Evolutionary conservation across 2,113 vertebrate species (phyloP).

Genomic region (Eidolon helvum): DNA sequence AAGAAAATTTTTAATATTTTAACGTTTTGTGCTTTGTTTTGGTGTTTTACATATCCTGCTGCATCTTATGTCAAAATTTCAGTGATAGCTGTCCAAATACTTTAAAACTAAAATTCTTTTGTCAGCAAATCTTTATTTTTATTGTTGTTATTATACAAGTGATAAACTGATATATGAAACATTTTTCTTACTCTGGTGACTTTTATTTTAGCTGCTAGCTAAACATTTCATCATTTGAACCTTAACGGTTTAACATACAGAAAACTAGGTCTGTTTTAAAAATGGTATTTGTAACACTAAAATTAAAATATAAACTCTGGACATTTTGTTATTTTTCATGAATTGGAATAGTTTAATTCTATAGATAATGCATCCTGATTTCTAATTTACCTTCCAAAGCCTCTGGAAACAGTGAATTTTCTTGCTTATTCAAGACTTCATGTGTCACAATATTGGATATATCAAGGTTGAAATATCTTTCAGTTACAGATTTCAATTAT

Average conservation of each 20-base stretch:
- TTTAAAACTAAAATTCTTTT: conserved; percentile 64
- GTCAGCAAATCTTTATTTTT: conserved; percentile 42
- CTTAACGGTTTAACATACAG: not conserved
- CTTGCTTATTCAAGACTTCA: not conserved
- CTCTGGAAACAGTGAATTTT: not conserved
- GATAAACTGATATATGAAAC: conserved; percentile 58
- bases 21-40: conserved; percentile 80
- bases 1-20: conserved; percentile 67
- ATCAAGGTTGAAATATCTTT: not conserved
- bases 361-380: conserved; percentile 1
- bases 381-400: not conserved
- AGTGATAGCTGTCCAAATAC: conserved; percentile 76
- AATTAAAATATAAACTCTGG: conserved; percentile 13
- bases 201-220: conserved; percentile 49
- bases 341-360: conserved; percentile 3
- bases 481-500: not conserved
- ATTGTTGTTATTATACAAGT: conserved; percentile 43
- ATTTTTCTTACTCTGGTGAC: conserved; percentile 23
- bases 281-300: not conserved
- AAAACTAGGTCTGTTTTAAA: conserved; percentile 44
- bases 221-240: conserved; percentile 10
- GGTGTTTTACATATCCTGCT: conserved; percentile 78
- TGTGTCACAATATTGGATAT: not conserved
- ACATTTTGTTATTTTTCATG: conserved; percentile 35
- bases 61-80: conserved; percentile 73